Evolutionary conservation across 2,797 vertebrate genomes (phyloP), one percentile per base, ranked within the genome.

Genomic region (Lerista edwardsae): DNA sequence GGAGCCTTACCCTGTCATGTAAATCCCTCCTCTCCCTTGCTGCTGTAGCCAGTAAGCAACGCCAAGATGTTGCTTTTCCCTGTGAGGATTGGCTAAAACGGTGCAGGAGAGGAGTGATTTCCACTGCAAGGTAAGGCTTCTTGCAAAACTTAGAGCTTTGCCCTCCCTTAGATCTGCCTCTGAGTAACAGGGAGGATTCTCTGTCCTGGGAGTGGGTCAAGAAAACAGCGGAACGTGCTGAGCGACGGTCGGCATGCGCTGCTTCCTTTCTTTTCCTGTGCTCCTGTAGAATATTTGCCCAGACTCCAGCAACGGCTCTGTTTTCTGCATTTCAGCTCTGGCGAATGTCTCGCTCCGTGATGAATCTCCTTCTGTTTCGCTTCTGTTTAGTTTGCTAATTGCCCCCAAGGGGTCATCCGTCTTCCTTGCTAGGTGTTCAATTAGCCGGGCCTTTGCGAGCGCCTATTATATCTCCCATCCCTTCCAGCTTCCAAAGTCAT

Each of bases 341-440:
- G 2, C 80, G 80, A 91, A 88, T 39, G 61, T 87, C 76, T 87
- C 15, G 6, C 59, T 61, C 51, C 41, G 85, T 21, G 55, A 62
- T 87, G 17, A 79, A 19, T 71, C 4, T 82, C 84, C 83, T 67
- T 67, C 77, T 85, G 89, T 87, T 83, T 69, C 91, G 81, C 79
- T 91, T 87, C 76, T 87, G 79, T 90, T 87, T 86, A 64, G 83
- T 71, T 62, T 89, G 89, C 84, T 91, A 88, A 89, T 87, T 93
- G 87, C 84, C 87, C 62, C 72, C 51, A 61, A 68, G 87, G 72
- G 29, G 82, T 87, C 62, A 91, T 92, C 25, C 76, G 34, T 92
- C 90, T 88, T 88, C 41, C 83, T 76, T 74, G 44, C 36, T 51
- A 89, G 72, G 51, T 86, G 68, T 84, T 91, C 90, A 92, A 88